These are phyloP conservation scores for Neuroscelio doddi DNA, from an alignment of 2,888 invertebrate genomes.

Conservation along the genomic window DNA sequence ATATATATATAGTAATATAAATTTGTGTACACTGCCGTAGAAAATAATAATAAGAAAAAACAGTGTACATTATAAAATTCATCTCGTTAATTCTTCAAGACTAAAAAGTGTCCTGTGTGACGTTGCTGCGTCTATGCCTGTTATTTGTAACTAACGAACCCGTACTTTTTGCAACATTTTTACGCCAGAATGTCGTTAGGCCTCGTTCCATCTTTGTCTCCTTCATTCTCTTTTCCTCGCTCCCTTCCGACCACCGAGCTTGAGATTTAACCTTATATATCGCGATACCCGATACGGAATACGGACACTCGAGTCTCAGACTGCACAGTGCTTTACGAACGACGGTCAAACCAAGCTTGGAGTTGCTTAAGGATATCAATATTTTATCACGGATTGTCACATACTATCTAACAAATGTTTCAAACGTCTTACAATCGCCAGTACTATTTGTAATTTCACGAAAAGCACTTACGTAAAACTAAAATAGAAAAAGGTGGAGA, in stretches of 20 bases:
- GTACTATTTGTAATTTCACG: too few species aligned
- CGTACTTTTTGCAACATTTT: background rate
- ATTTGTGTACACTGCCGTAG: too few species aligned
- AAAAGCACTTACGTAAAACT: too few species aligned
- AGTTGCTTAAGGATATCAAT: constrained; percentile 13
- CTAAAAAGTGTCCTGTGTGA: background rate
- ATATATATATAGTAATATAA: too few species aligned
- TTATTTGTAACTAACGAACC: background rate
- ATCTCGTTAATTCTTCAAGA: background rate
- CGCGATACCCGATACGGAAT: constrained; percentile 31
- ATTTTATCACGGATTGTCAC: too few species aligned
- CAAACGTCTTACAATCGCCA: too few species aligned
- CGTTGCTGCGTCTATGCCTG: background rate
- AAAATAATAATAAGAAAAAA: too few species aligned
- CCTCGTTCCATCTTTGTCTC: background rate
- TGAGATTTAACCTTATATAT: constrained; percentile 32
- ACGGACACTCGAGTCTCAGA: constrained; percentile 17
- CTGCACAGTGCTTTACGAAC: background rate
- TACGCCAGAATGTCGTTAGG: background rate
- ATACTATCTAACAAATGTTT: too few species aligned
- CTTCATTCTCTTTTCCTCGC: background rate
- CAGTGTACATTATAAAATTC: too few species aligned
- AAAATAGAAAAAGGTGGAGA: too few species aligned
- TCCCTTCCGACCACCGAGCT: constrained; percentile 14
- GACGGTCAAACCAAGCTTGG: constrained; percentile 15